These are phyloP conservation scores for Hiodon alosoides DNA, from an alignment of 2,113 vertebrate genomes.

Conservation along the genomic window DNA sequence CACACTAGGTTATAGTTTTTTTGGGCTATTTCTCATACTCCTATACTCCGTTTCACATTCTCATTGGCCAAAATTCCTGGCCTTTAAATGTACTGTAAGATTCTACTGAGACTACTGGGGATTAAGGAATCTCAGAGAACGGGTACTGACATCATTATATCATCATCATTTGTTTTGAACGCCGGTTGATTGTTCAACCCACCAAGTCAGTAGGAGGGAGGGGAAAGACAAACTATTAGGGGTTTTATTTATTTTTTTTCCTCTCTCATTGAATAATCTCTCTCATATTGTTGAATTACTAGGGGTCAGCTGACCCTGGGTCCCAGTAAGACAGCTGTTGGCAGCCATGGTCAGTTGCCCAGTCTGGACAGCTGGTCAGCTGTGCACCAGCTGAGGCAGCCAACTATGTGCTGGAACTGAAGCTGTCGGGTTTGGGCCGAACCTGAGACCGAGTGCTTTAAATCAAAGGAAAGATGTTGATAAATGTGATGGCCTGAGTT, in stretches of 20 bases:
- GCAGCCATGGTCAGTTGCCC: constrained; percentile 45
- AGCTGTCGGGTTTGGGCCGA: not conserved
- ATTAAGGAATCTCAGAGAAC: too few relatives aligned
- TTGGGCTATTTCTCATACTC: too few relatives aligned
- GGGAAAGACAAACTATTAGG: not conserved
- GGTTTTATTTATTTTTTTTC: not conserved
- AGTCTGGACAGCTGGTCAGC: constrained; percentile 37
- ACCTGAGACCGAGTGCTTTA: not conserved
- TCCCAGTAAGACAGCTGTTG: constrained; percentile 57
- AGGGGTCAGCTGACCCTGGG: constrained; percentile 60
- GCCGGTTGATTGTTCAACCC: not conserved
- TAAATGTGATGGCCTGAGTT: too few relatives aligned
- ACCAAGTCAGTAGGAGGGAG: not conserved
- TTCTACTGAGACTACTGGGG: too few relatives aligned
- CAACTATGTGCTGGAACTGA: constrained; percentile 34
- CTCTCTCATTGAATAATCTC: constrained; percentile 46
- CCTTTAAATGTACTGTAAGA: too few relatives aligned
- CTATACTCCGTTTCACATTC: too few relatives aligned
- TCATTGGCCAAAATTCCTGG: too few relatives aligned
- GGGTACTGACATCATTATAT: too few relatives aligned
- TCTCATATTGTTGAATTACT: constrained; percentile 63
- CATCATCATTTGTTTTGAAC: too few relatives aligned
- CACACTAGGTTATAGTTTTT: too few relatives aligned
- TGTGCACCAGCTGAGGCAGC: constrained; percentile 43
- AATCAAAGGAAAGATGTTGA: too few relatives aligned